A percentile compares a stretch with the other conserved stretches of the same genome.
Conservation (phyloP, 2,888 invertebrate species). For the Matsumyia berberina region DNA sequence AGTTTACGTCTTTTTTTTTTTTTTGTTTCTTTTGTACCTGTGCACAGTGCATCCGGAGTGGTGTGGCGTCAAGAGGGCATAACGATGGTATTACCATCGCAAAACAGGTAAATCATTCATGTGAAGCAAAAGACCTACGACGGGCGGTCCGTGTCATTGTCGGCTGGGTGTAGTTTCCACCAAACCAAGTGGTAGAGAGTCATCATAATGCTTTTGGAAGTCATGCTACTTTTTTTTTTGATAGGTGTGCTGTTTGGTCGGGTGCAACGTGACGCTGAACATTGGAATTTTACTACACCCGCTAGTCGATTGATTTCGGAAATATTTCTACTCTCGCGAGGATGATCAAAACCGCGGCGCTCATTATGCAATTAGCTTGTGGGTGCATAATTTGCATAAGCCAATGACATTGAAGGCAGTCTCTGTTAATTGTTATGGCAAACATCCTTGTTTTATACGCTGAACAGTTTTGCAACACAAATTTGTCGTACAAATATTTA, state of each 20-base stretch:
- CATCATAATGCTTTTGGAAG: slow-evolving; percentile 8
- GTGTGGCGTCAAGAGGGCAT: slow-evolving; percentile 43
- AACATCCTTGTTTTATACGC: slow-evolving; percentile 18
- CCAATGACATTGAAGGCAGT: slow-evolving; percentile 57
- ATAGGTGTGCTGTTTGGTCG: slow-evolving; percentile 31
- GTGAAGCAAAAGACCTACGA: slow-evolving; percentile 23
- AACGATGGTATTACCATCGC: slow-evolving; percentile 20
- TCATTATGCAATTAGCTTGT: slow-evolving; percentile 62
- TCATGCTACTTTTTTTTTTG: slow-evolving; percentile 14
- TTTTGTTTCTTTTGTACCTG: slow-evolving; percentile 38
- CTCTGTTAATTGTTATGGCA: slow-evolving; percentile 18
- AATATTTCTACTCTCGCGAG: slow-evolving; percentile 35
- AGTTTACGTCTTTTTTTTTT: slow-evolving; percentile 8
- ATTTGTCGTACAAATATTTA: slow-evolving; percentile 1
- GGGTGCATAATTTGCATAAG: slow-evolving; percentile 51
- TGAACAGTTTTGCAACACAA: slow-evolving; percentile 5
- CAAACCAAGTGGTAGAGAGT: slow-evolving; percentile 19
- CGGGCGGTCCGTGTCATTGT: slow-evolving; percentile 34
- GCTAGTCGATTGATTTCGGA: slow-evolving; percentile 40
- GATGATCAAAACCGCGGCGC: slow-evolving; percentile 30
- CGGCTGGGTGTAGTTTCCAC: slow-evolving; percentile 41
- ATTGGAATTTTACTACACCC: slow-evolving; percentile 30
- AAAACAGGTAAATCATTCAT: slow-evolving; percentile 58
- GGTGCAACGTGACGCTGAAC: slow-evolving; percentile 46
- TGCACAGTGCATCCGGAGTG: slow-evolving; percentile 38